Base-by-base conservation (phyloP, 1,140 invertebrate genomes). In the Papilio helenus region DNA sequence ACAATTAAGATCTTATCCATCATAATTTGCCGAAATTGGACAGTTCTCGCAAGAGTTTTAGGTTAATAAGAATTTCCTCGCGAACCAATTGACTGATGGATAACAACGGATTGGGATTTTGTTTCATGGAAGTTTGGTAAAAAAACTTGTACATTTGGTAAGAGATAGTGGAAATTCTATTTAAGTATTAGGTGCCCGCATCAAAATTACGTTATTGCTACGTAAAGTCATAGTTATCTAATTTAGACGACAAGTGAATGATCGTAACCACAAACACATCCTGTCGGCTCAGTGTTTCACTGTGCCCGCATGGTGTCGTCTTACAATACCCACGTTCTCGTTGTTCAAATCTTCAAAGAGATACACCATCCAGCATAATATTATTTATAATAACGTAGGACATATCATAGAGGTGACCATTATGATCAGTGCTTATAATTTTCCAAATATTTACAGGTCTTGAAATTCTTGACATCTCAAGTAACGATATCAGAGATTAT, bases 1-100 rank as follows among this genome's bases (percentile, higher is more conserved):
- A 73, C n/a, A 73, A 73, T 73, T 73, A 46, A 73, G 72, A 73
- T 73, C n/a, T 73, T 46, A 73, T 73, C 72, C 42, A 49, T 49
- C 44, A 44, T 49, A 44, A 73, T 46, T 46, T 26, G 42, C 14
- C 61, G 10, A 29, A 65, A 65, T 29, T 26, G 20, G 61, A 26
- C 10, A 65, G 2, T 65, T 26, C 61, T 65, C 23, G 23, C 12
- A 26, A 65, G 10, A 61, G 12, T 10, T 61, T 9, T 61, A 16
- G n/a, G 20, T 55, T n/a, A 55, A 55, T 55, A 61, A 23, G 49
- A 18, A 61, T 20, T 26, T 61, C 20, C 23, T 61, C 10, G 20
- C 26, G 20, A 20, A 61, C 14, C 49, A 18, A 51, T 16, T 49
- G 46, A 51, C 16, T n/a, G 49, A 51, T 51, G 16, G 1, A 7